Conservation (phyloP, 1,140 invertebrate genomes). For the Euwallacea fornicatus region DNA sequence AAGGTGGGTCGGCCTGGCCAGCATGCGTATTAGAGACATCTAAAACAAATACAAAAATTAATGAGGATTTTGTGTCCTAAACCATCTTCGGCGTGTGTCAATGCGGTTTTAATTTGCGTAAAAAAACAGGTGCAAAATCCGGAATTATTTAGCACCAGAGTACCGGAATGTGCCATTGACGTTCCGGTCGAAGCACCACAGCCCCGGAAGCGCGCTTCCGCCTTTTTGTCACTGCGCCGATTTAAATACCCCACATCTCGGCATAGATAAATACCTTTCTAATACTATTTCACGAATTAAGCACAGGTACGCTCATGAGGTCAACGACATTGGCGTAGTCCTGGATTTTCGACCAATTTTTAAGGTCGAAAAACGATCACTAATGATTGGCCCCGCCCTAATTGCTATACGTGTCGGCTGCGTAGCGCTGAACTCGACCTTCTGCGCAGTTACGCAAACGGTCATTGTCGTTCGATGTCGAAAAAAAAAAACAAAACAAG, state of each 20-base stretch:
- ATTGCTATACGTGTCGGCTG: too few relatives aligned
- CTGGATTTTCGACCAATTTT: too few relatives aligned
- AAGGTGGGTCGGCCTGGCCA: constrained; percentile 4
- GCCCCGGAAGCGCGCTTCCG: constrained; percentile 6
- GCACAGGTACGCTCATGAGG: too few relatives aligned
- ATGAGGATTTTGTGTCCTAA: not conserved
- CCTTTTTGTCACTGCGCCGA: constrained; percentile 1
- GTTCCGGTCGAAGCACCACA: constrained; percentile 6
- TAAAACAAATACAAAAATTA: constrained; percentile 11
- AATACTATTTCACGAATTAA: too few relatives aligned
- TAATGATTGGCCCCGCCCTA: too few relatives aligned
- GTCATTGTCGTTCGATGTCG: too few relatives aligned
- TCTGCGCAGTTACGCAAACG: too few relatives aligned
- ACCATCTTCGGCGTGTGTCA: not conserved
- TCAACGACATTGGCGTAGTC: too few relatives aligned
- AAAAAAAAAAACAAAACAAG: too few relatives aligned
- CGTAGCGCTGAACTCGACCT: too few relatives aligned
- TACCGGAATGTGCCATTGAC: constrained; percentile 14
- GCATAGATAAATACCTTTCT: too few relatives aligned
- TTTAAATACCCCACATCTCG: too few relatives aligned
- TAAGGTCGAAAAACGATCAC: not conserved
- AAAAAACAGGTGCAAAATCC: not conserved
- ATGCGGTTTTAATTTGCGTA: not conserved
- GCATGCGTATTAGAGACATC: constrained; percentile 29
- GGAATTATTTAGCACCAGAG: not conserved